Evolutionary conservation across 2,888 invertebrate species (phyloP).

Genomic region (Eupithecia dodoneata): DNA sequence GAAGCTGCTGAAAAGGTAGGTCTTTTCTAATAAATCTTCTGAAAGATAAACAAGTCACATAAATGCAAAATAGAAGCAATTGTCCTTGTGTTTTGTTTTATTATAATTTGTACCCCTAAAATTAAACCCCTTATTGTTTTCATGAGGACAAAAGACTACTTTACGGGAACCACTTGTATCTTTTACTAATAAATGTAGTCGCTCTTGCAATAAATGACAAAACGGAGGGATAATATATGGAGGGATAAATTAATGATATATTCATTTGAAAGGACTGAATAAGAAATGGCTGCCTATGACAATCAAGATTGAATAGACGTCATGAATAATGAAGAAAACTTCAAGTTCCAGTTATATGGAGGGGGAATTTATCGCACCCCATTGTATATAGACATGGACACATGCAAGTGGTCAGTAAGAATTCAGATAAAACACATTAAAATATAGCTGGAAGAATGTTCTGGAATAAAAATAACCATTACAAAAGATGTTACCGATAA

Average conservation of each 20-base stretch:
- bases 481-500: conserved; percentile 12
- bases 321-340: conserved; percentile 2
- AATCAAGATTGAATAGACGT: conserved; percentile 2
- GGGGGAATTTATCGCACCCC: conserved; percentile 9
- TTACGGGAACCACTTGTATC: neutral
- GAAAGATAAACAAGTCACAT: neutral
- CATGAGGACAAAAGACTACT: neutral
- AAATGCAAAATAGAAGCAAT: neutral
- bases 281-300: neutral
- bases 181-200: neutral
- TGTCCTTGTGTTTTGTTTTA: neutral
- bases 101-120: neutral
- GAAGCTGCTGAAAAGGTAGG: neutral
- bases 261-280: conserved; percentile 7
- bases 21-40: too few relatives aligned
- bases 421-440: neutral
- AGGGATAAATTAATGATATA: neutral
- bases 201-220: neutral
- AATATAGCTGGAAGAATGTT: neutral
- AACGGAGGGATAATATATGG: neutral
- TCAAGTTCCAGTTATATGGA: neutral
- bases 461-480: neutral
- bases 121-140: neutral
- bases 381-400: neutral
- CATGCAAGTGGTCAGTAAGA: neutral